phyloP scores from a whole-genome alignment of 2,797 vertebrate genomes.

The Poliocrania exsul region DNA sequence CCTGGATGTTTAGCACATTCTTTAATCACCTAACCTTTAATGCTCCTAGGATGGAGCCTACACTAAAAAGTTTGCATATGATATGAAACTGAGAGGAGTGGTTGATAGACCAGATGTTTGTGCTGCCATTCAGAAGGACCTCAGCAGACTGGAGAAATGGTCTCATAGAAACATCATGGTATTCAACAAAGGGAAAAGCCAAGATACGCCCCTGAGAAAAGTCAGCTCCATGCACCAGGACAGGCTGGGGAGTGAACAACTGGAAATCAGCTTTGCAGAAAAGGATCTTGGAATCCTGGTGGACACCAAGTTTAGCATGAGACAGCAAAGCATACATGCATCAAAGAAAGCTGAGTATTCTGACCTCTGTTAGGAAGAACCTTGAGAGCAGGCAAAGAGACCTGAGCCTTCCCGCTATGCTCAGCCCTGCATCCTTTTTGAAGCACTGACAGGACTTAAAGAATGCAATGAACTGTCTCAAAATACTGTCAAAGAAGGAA shows the following conservation, averaged over 20 bases:
- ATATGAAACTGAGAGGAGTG: background rate
- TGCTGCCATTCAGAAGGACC: background rate
- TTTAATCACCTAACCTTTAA: background rate
- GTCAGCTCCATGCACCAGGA: background rate
- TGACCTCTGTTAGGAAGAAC: background rate
- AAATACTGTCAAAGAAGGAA: too few relatives aligned
- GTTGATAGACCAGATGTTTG: background rate
- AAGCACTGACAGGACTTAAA: too few relatives aligned
- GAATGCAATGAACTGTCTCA: too few relatives aligned
- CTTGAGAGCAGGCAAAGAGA: background rate
- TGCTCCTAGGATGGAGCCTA: background rate
- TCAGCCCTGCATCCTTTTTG: background rate
- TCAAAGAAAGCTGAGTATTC: background rate
- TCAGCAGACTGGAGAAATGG: background rate
- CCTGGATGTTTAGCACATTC: background rate
- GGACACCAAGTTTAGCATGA: background rate
- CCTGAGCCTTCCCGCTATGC: rapidly evolving
- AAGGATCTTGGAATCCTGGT: background rate
- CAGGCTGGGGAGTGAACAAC: background rate
- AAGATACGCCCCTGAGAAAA: background rate
- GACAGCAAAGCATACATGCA: background rate
- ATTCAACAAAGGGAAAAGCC: background rate
- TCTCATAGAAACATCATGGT: background rate
- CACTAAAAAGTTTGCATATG: background rate
- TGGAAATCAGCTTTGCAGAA: background rate